Evolutionary conservation across 2,888 invertebrate genomes (phyloP), one percentile per base, ranked within the genome.

Genomic region (Ashinkailepas kermadecensis): DNA sequence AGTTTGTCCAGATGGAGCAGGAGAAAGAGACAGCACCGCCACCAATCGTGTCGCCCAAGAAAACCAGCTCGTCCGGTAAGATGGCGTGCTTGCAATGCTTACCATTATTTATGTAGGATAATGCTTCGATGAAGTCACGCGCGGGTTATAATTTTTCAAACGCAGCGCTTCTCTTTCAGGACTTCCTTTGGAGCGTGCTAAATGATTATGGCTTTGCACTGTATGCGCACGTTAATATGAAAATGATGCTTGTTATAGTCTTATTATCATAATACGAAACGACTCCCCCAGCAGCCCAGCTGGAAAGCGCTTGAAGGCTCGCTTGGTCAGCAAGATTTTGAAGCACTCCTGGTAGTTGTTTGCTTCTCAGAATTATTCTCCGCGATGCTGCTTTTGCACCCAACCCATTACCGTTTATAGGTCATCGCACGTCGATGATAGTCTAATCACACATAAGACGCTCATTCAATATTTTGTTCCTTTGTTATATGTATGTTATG

Each of bases 1-100:
- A 74, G 56, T 74, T 74, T 11, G 74, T 74, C 21, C 74, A 74
- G 74, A 74, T 74, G 74, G 74, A 74, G 21, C 74, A 74, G 23
- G 25, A 67, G 0, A 54, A 56, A 21, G 74, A 74, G 74, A 10
- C 8, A 10, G 23, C 70, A 4, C 70, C 70, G 12, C 39, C 39
- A 39, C 74, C 74, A 56, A 21, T 21, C 54, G 56, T 56, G 15
- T 13, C 74, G 15, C 54, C 54, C 23, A 74, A 56, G 56, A 74
- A 74, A 18, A 21, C 54, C 56, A 74, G 21, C 56, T 56, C 74
- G 9, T 56, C 74, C 54, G 74, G 74, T 54, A 56, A 1, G 65
- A 18, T 9, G 13, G 13, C 62, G 18, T 1, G 62, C 62, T 18
- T 62, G 13, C 62, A 62, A 18, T 7, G 62, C 4, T 39, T 39